A percentile compares a stretch with the other conserved stretches of the same genome.
Conservation (phyloP, 2,797 vertebrate genomes). For the Myotis vivesi region DNA sequence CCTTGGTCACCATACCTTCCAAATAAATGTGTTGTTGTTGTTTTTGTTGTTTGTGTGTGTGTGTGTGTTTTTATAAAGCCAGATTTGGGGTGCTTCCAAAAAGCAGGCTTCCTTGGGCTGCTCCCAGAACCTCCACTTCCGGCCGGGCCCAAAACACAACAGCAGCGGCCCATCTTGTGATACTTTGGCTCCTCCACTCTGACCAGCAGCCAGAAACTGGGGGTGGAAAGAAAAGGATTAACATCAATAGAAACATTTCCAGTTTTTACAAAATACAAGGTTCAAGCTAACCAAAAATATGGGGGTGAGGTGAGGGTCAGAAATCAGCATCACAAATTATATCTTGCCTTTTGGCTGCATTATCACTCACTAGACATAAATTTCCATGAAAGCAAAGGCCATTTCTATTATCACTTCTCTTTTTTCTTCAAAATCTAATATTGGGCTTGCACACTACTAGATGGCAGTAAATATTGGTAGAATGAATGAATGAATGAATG, state of each 20-base stretch:
- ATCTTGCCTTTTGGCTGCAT: background rate
- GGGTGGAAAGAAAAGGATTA: background rate
- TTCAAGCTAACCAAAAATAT: slow-evolving; percentile 41
- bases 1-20: background rate
- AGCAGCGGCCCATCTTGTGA: background rate
- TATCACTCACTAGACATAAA: background rate
- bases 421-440: background rate
- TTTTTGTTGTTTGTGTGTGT: no score
- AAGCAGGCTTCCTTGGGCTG: background rate
- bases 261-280: slow-evolving; percentile 25
- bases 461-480: background rate
- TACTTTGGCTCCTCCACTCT: background rate
- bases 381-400: background rate
- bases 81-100: background rate
- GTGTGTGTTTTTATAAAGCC: background rate
- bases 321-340: background rate
- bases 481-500: background rate
- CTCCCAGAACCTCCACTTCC: background rate
- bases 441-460: background rate
- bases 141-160: background rate
- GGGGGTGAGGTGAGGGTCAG: background rate
- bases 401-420: background rate
- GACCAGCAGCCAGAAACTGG: background rate
- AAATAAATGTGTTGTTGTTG: background rate
- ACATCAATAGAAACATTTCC: background rate